Percentiles rank a stretch among this genome's conserved stretches.
Evolutionary conservation across 2,797 vertebrate species (phyloP).

Genomic region (Pempheris klunzingeri): DNA sequence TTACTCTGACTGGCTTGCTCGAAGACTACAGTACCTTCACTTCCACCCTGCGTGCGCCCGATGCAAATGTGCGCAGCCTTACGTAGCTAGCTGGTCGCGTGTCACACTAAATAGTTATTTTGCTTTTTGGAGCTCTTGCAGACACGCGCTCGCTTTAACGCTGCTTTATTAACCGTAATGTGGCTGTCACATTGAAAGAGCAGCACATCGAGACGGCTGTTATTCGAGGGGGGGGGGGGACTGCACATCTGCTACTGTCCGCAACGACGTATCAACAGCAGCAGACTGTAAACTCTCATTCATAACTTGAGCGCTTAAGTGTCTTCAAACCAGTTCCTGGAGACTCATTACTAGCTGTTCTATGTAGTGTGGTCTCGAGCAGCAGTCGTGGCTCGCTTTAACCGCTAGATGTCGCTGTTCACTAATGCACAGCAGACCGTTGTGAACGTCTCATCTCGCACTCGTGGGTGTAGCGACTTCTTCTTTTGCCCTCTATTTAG

Average conservation of each 20-base stretch:
- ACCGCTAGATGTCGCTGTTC: slow-evolving; percentile 64
- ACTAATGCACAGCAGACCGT: not conserved
- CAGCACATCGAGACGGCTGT: not conserved
- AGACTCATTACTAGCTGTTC: not conserved
- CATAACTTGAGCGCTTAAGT: not conserved
- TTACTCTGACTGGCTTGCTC: slow-evolving; percentile 16
- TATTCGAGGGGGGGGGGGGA: not conserved
- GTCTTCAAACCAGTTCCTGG: not conserved
- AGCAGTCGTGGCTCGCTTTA: not conserved
- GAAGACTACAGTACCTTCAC: slow-evolving; percentile 51
- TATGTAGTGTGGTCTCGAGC: not conserved
- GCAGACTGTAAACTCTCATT: not conserved
- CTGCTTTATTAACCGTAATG: not conserved
- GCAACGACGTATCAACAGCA: not conserved
- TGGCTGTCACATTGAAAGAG: not conserved
- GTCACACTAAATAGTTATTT: slow-evolving; percentile 51
- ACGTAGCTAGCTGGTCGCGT: slow-evolving; percentile 57
- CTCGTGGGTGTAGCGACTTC: too few relatives aligned
- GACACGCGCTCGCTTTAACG: not conserved
- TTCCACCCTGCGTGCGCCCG: slow-evolving; percentile 68
- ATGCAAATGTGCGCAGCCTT: slow-evolving; percentile 70
- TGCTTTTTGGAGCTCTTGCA: slow-evolving; percentile 5
- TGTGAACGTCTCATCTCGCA: rapidly evolving
- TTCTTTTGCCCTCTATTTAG: not conserved
- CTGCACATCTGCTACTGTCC: too few relatives aligned